phyloP scores from a whole-genome alignment of 2,888 invertebrate genomes.

The Galerucella nymphaeae region DNA sequence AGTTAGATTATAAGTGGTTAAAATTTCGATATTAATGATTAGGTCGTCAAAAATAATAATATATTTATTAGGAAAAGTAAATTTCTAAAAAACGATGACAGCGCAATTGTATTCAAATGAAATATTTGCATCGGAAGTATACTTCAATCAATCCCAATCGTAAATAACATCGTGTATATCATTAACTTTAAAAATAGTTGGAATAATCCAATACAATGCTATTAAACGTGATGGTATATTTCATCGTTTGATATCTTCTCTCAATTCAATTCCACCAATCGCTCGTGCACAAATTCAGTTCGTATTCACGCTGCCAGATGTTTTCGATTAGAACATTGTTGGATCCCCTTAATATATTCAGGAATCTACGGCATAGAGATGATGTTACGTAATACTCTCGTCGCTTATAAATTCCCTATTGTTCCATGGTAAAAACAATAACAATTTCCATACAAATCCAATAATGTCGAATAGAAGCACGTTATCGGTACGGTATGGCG shows the following conservation, averaged over 20 bases:
- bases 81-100: too few species aligned
- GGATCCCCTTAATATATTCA: conserved; percentile 22
- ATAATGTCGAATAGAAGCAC: conserved; percentile 53
- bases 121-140: too few species aligned
- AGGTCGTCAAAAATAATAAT: too few species aligned
- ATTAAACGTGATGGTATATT: neutral
- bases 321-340: conserved; percentile 22
- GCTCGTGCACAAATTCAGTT: conserved; percentile 12
- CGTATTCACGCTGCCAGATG: conserved; percentile 16
- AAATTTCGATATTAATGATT: too few species aligned
- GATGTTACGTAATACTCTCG: conserved; percentile 27
- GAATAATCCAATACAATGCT: conserved; percentile 6
- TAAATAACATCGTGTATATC: neutral
- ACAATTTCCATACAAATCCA: conserved; percentile 54
- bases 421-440: conserved; percentile 51
- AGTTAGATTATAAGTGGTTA: too few species aligned
- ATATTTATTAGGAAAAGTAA: too few species aligned
- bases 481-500: conserved; percentile 48
- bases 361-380: conserved; percentile 13
- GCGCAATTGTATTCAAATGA: too few species aligned
- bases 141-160: neutral
- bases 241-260: conserved; percentile 7
- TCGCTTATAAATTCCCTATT: conserved; percentile 48
- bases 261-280: conserved; percentile 5
- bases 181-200: neutral